Conservation (phyloP, 2,113 vertebrate genomes). For the Phrynosoma platyrhinos region DNA sequence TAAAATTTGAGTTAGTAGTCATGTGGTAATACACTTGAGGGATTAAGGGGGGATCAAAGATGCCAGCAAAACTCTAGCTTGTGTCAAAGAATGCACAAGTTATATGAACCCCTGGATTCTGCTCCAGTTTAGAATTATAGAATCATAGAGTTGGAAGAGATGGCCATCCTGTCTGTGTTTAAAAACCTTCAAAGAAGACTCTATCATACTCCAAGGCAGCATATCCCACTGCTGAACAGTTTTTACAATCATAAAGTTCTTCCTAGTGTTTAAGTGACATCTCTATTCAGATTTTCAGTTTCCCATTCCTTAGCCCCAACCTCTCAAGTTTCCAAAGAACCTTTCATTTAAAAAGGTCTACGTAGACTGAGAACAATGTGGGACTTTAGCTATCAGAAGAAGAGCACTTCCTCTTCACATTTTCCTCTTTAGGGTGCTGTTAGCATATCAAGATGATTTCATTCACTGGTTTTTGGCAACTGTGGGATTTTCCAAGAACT, state of each 20-base stretch:
- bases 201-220: too few relatives aligned
- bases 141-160: too few relatives aligned
- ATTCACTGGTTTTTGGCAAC: too few relatives aligned
- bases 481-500: neutral
- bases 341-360: neutral
- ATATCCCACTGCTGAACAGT: too few relatives aligned
- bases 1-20: neutral
- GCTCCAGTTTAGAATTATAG: neutral
- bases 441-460: neutral
- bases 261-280: neutral
- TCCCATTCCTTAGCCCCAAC: neutral
- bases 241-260: too few relatives aligned
- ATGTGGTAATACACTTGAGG: neutral
- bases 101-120: neutral
- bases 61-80: neutral
- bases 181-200: too few relatives aligned
- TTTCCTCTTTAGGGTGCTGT: neutral
- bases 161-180: too few relatives aligned
- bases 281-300: neutral
- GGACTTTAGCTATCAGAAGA: too few relatives aligned
- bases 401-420: too few relatives aligned
- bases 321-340: neutral
- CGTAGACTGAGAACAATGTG: too few relatives aligned
- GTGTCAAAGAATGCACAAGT: neutral
- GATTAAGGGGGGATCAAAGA: neutral